Evolutionary conservation across 2,113 vertebrate genomes (phyloP).

Genomic region (Turnix velox): DNA sequence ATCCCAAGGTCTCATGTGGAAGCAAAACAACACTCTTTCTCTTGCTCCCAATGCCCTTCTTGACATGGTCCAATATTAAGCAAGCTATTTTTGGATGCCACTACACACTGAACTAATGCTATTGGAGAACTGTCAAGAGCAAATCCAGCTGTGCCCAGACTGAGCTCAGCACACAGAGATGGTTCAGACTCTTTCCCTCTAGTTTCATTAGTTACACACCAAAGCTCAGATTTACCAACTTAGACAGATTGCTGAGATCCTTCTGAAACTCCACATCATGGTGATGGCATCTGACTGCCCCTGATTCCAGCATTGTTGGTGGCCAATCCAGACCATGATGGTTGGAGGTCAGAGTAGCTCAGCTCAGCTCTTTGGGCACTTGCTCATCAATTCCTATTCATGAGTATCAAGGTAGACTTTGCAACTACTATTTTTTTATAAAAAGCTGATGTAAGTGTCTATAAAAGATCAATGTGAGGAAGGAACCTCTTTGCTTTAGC

Average conservation of each 20-base stretch:
- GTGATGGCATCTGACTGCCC: neutral
- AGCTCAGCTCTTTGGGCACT: neutral
- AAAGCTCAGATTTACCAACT: neutral
- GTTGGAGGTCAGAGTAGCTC: neutral
- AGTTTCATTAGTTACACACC: neutral
- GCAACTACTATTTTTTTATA: neutral
- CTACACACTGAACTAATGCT: neutral
- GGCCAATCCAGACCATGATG: neutral
- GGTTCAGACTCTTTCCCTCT: neutral
- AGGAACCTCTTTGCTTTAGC: neutral
- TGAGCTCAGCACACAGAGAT: neutral
- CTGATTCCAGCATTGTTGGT: neutral
- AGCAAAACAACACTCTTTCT: neutral
- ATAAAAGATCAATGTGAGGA: neutral
- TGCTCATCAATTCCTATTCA: neutral
- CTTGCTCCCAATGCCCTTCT: neutral
- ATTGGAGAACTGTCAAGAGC: neutral
- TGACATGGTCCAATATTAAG: neutral
- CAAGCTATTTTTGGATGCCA: neutral
- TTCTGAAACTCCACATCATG: fast-evolving
- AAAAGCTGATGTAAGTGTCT: neutral
- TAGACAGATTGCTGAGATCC: neutral
- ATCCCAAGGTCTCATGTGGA: neutral
- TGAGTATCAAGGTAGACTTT: neutral
- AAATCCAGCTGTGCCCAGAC: neutral